A percentile compares a stretch with the other conserved stretches of the same genome.
These are phyloP conservation scores for Phataginus tricuspis DNA, from an alignment of 2,797 vertebrate species.

Conservation along the genomic window DNA sequence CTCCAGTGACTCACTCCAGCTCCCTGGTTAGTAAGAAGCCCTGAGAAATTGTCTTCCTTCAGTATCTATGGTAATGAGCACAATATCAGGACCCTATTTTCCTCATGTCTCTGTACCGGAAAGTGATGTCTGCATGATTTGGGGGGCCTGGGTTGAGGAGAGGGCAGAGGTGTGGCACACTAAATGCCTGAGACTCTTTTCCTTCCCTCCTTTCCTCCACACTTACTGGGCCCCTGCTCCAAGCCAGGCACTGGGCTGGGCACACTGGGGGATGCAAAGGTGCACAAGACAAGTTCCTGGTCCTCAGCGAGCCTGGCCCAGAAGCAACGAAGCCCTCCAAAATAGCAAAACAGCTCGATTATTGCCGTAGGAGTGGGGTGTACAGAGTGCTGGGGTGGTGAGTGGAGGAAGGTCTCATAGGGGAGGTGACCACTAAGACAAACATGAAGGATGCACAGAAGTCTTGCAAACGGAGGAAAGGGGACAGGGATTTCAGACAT, in stretches of 20 bases:
- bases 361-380: not conserved
- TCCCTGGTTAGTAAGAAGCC: not conserved
- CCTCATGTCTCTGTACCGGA: not conserved
- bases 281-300: not conserved
- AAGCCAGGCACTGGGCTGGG: not conserved
- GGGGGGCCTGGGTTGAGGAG: not conserved
- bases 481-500: not conserved
- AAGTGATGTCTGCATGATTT: not conserved
- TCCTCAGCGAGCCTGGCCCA: not conserved
- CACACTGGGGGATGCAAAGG: not conserved
- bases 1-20: not conserved
- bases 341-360: not conserved
- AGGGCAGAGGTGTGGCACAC: not conserved
- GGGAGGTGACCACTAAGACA: not conserved
- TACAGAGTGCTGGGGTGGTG: not conserved
- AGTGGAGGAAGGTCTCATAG: not conserved
- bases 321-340: not conserved
- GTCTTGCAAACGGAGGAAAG: not conserved
- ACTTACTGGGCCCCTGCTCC: not conserved
- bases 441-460: not conserved
- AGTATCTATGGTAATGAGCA: not conserved
- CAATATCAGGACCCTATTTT: not conserved
- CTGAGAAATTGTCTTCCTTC: not conserved
- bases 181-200: not conserved
- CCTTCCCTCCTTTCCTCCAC: not conserved